Evolutionary conservation across 2,797 vertebrate species (phyloP).

Genomic region (Mormyrus hasselquistii): DNA sequence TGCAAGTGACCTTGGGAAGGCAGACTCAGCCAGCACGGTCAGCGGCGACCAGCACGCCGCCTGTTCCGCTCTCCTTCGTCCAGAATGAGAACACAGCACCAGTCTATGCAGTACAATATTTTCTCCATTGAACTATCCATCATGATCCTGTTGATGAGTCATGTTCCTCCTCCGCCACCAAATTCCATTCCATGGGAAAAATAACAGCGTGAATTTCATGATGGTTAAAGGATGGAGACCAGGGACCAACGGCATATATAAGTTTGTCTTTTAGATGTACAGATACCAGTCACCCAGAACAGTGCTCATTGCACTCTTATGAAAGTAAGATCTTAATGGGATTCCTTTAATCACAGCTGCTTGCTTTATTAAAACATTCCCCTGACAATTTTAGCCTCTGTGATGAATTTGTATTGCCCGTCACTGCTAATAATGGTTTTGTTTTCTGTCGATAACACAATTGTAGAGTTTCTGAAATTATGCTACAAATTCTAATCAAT

Average conservation of each 20-base stretch:
- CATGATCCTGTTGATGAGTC: background rate
- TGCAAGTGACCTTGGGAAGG: background rate
- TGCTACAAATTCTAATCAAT: conserved; percentile 19
- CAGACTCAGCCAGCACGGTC: background rate
- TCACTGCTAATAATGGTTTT: conserved; percentile 41
- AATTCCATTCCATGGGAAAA: background rate
- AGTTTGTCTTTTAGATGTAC: background rate
- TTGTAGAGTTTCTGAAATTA: conserved; percentile 26
- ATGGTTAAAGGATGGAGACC: background rate
- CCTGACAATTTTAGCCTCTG: conserved; percentile 37
- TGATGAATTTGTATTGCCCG: conserved; percentile 45
- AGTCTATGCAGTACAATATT: conserved; percentile 7
- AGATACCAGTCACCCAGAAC: background rate
- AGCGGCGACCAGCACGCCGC: conserved; percentile 30
- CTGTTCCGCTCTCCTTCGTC: conserved; percentile 17
- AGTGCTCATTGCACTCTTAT: background rate
- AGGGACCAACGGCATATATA: background rate
- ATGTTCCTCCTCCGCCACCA: background rate
- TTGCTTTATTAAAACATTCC: conserved; percentile 35
- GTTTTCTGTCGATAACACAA: conserved; percentile 42
- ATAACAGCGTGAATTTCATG: background rate
- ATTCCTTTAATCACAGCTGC: conserved; percentile 38
- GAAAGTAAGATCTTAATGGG: conserved; percentile 37
- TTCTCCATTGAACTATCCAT: background rate
- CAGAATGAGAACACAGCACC: background rate